Evolutionary conservation across 2,888 invertebrate genomes (phyloP), one percentile per base, ranked within the genome.

Genomic region (Saturnia japonica): DNA sequence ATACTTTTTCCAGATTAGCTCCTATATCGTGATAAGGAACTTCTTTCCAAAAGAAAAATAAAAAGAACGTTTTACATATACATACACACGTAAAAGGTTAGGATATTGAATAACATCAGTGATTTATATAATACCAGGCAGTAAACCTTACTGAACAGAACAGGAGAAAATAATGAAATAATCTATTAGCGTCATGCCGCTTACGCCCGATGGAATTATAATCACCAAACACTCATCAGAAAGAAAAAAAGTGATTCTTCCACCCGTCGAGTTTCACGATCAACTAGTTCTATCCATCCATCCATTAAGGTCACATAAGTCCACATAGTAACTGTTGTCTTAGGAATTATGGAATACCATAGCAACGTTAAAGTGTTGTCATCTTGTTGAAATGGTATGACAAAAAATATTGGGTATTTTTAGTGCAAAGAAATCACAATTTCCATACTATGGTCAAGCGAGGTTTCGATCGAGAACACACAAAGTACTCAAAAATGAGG

Each of bases 401-500:
- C 3, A 28, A 51, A 54, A 28, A 60, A 60, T 14, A 60, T 57
- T 25, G 28, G 28, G 19, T 40, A 19, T 64, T 40, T 62, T 64
- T 40, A n/a, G 40, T 22, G n/a, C 11, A 64, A 74, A 64, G 12
- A 74, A 71, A 76, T 78, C 78, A 76, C 75, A 76, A 76, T 75
- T 77, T 78, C 64, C 72, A 71, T 54, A 64, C 51, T 71, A 68
- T 70, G 43, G 67, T 45, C 74, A 77, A 77, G 76, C 76, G 75
- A 69, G 72, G 75, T 71, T 71, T 73, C 70, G 70, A 68, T 73
- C 72, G 71, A 73, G 28, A 71, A 25, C 57, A 75, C 74, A 68
- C 68, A 77, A 64, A 77, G 77, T 76, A 74, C 74, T 72, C 70
- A 73, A 75, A 74, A 64, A 64, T 25, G 75, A 82, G 83, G 86